These are phyloP conservation scores for Cerastoderma edule DNA, from an alignment of 2,888 invertebrate genomes.

Conservation along the genomic window DNA sequence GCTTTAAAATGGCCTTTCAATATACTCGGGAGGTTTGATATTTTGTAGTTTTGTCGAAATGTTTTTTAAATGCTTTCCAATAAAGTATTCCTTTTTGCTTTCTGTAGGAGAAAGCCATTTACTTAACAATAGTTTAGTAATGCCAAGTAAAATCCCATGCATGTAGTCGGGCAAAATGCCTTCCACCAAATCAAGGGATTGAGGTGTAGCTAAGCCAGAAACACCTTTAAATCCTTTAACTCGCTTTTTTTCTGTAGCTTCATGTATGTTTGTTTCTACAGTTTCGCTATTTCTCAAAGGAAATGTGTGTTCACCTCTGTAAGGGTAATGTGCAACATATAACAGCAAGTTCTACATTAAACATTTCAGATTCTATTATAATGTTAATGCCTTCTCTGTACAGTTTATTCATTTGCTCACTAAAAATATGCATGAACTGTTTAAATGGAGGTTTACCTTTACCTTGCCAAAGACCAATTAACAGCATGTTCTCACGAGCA, in stretches of 20 bases:
- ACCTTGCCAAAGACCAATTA: slow-evolving; percentile 53
- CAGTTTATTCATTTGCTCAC: slow-evolving; percentile 33
- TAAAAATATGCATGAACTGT: slow-evolving; percentile 29
- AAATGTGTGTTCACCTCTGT: slow-evolving; percentile 1
- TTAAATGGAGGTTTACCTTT: slow-evolving; percentile 51
- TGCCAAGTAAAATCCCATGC: slow-evolving; percentile 56
- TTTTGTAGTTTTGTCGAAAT: slow-evolving; percentile 22
- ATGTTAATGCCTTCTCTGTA: slow-evolving; percentile 42
- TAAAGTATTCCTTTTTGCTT: slow-evolving; percentile 12
- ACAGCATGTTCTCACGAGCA: slow-evolving; percentile 40
- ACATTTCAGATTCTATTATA: slow-evolving; percentile 16
- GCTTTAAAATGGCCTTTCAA: slow-evolving; percentile 21
- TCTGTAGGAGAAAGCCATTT: slow-evolving; percentile 37
- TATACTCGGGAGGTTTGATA: neutral
- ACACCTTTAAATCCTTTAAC: slow-evolving; percentile 37
- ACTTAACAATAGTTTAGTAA: slow-evolving; percentile 42
- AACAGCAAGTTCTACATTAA: slow-evolving; percentile 40
- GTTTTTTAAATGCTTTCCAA: slow-evolving; percentile 14
- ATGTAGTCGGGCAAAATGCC: slow-evolving; percentile 52
- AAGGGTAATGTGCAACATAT: slow-evolving; percentile 39
- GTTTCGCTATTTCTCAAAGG: neutral
- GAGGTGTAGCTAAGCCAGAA: slow-evolving; percentile 15
- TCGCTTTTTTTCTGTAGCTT: slow-evolving; percentile 2
- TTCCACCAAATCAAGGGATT: slow-evolving; percentile 6
- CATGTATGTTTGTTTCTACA: slow-evolving; percentile 12